Percentiles rank a stretch among this genome's conserved stretches.
Evolutionary conservation across 1,140 invertebrate species (phyloP).

Genomic region (Ridgeia piscesae): DNA sequence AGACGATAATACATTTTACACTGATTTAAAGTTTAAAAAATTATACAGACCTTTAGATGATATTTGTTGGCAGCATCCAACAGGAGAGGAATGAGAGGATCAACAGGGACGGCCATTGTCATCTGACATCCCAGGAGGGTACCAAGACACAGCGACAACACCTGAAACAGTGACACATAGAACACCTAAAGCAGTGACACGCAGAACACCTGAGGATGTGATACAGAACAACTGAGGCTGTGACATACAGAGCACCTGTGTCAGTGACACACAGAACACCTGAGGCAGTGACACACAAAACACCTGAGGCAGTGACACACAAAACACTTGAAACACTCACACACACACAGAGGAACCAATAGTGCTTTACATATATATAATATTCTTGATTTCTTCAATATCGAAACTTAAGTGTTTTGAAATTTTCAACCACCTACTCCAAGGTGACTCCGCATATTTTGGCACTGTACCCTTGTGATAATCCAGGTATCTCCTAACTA

Average conservation of each 20-base stretch:
- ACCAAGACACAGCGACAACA: conserved; percentile 58
- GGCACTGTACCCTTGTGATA: not conserved
- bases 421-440: not conserved
- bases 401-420: not conserved
- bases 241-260: not conserved
- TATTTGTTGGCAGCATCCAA: conserved; percentile 53
- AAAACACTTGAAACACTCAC: not conserved
- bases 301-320: not conserved
- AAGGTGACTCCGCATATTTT: not conserved
- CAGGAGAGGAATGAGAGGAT: conserved; percentile 48
- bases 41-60: conserved; percentile 51
- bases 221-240: not conserved
- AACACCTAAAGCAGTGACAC: not conserved
- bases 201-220: too few species aligned
- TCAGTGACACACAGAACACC: not conserved
- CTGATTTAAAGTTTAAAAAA: too few species aligned
- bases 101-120: conserved; percentile 44
- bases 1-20: not conserved
- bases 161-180: conserved; percentile 39
- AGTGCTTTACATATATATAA: too few species aligned
- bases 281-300: not conserved
- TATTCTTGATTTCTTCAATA: not conserved
- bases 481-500: not conserved
- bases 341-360: too few species aligned
- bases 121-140: conserved; percentile 51